Evolutionary conservation across 2,113 vertebrate genomes (phyloP), one percentile per base, ranked within the genome.

Genomic region (Calcarius ornatus): DNA sequence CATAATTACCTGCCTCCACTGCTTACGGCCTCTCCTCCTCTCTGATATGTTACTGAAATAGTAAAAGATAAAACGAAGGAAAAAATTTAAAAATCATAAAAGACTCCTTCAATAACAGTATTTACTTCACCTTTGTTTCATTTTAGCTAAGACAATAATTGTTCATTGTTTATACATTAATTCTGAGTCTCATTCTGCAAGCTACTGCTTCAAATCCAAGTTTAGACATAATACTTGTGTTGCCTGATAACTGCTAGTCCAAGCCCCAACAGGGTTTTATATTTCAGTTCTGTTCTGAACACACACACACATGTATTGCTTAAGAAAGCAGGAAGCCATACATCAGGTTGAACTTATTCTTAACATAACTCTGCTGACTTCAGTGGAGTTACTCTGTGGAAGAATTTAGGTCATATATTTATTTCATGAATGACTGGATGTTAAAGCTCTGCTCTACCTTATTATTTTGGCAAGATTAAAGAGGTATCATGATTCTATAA

Each of bases 1-100:
- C 53, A 88, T 97, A 97, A 98, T 99, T 98, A 99, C 99, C 99
- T 99, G 97, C 99, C 99, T 95, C 99, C 99, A 86, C 99, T 99
- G 99, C 98, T 99, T 80, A 99, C 99, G 22, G 98, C 99, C 95
- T 99, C 99, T 61, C 99, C 99, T 91, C 99, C 99, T 98, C 99
- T 99, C 97, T 99, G 99, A 97, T 99, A 99, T 7, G 99, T 99
- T 97, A 99, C 99, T 99, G 97, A 79, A 98, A 98, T 85, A 88
- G 84, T 93, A 90, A 63, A 89, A 97, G 42, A 92, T 40, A 89
- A 88, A 91, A 84, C 87, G 81, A 94, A 77, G 19, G 25, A 73
- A 95, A 95, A 31, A 72, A 94, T 91, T 95, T 90, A 81, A 95
- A 92, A 96, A 61, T 25, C 71, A 92, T 40, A n/a, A 19, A 83